A percentile compares a stretch with the other conserved stretches of the same genome.
Evolutionary conservation across 1,140 invertebrate genomes (phyloP).

Genomic region (Orussus abietinus): DNA sequence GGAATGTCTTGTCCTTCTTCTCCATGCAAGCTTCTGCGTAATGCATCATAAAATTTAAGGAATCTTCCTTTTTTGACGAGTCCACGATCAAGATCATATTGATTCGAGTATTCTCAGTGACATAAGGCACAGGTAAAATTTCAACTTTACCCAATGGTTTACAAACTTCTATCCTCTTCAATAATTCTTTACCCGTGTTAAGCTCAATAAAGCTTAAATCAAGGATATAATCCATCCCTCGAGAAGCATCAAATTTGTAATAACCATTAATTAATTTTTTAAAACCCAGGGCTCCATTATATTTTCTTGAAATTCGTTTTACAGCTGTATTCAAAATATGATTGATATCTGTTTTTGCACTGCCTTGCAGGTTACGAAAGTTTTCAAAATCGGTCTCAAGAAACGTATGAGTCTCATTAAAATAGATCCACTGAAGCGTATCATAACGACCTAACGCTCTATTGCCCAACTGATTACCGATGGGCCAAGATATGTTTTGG

Average conservation of each 20-base stretch:
- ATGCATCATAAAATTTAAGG: constrained; percentile 64
- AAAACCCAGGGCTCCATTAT: constrained; percentile 56
- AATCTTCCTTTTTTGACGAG: constrained; percentile 51
- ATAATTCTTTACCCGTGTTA: constrained; percentile 36
- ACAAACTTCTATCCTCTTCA: constrained; percentile 62
- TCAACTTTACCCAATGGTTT: constrained; percentile 81
- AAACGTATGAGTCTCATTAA: constrained; percentile 79
- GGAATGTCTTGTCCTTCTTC: constrained; percentile 70
- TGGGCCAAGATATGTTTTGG: constrained; percentile 67
- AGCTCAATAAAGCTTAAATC: constrained; percentile 63
- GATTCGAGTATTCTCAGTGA: constrained; percentile 82
- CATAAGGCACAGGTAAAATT: constrained; percentile 83
- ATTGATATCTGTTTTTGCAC: constrained; percentile 64
- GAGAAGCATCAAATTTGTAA: constrained; percentile 77
- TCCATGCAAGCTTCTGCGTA: constrained; percentile 72
- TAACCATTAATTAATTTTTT: constrained; percentile 74
- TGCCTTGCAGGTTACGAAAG: constrained; percentile 56
- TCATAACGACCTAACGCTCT: constrained; percentile 77
- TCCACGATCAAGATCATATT: constrained; percentile 69
- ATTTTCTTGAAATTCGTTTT: constrained; percentile 57
- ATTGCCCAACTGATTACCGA: constrained; percentile 68
- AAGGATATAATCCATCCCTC: constrained; percentile 85
- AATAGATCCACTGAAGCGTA: constrained; percentile 77
- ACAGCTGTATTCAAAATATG: constrained; percentile 61
- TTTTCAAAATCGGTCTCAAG: constrained; percentile 67